phyloP scores from a whole-genome alignment of 37 sponge, comb jelly and placozoan species.

The Theonella swinhoei region DNA sequence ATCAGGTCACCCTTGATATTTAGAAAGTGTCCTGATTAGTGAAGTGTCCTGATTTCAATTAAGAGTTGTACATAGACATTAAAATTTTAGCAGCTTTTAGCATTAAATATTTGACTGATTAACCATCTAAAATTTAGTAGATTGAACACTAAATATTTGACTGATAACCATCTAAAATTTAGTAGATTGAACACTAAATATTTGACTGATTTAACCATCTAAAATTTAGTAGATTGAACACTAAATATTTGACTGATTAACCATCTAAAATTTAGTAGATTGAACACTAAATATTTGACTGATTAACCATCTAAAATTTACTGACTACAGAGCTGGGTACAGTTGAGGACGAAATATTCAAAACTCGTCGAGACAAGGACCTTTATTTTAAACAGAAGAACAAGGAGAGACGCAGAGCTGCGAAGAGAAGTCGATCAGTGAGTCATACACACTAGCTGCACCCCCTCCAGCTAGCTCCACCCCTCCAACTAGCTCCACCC shows the following conservation, averaged over 20 bases:
- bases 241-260: background rate
- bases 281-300: background rate
- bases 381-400: slow-evolving; percentile 66
- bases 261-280: background rate
- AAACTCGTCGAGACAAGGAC: slow-evolving; percentile 81
- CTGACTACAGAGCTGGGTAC: slow-evolving; percentile 44
- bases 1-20: background rate
- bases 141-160: too few relatives aligned
- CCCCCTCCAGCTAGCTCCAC: too few relatives aligned
- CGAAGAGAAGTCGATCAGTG: slow-evolving; percentile 48
- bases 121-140: background rate
- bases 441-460: background rate
- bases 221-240: too few relatives aligned
- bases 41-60: background rate
- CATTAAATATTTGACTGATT: background rate
- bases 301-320: background rate
- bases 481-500: too few relatives aligned
- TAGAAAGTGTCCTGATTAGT: background rate
- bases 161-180: too few relatives aligned
- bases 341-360: slow-evolving; percentile 78
- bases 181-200: too few relatives aligned
- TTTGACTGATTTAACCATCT: too few relatives aligned
- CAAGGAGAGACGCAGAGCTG: slow-evolving; percentile 65
- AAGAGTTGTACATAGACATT: background rate
- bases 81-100: background rate